These are phyloP conservation scores for Aphelocoma californica DNA, from an alignment of 2,797 vertebrate genomes.

Conservation along the genomic window DNA sequence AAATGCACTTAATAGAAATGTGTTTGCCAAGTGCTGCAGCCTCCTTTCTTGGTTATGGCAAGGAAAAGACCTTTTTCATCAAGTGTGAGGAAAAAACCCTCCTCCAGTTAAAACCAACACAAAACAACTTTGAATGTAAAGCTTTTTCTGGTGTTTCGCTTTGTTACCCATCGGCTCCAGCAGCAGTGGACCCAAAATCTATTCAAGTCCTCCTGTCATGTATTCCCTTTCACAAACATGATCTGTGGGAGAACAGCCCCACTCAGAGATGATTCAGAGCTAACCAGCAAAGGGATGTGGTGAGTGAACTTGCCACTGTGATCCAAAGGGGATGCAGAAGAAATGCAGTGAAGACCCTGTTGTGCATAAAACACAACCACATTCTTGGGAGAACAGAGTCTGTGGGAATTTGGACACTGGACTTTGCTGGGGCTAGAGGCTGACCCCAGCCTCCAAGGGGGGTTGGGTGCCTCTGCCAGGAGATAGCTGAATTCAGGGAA, in stretches of 20 bases:
- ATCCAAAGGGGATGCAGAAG: neutral
- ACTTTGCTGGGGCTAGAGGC: neutral
- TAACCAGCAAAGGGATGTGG: neutral
- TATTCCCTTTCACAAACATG: neutral
- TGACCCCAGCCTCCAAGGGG: neutral
- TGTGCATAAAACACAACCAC: neutral
- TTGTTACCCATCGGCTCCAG: neutral
- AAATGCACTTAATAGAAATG: slow-evolving; percentile 48
- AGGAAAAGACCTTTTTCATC: slow-evolving; percentile 1
- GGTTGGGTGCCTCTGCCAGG: neutral
- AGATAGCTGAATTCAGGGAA: neutral
- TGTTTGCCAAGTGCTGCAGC: slow-evolving; percentile 42
- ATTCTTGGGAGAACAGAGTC: neutral
- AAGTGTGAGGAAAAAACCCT: neutral
- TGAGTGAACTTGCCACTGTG: neutral
- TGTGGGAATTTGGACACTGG: slow-evolving; percentile 6
- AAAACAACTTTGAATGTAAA: neutral
- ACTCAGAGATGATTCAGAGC: neutral
- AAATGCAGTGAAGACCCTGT: rapidly evolving
- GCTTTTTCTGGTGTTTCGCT: neutral
- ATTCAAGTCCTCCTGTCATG: rapidly evolving
- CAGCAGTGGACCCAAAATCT: neutral
- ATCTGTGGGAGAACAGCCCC: neutral
- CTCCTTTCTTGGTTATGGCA: neutral
- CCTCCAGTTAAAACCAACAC: neutral